Percentiles rank a stretch among this genome's conserved stretches.
Evolutionary conservation across 2,797 vertebrate genomes (phyloP).

Genomic region (Simalia tracyae): DNA sequence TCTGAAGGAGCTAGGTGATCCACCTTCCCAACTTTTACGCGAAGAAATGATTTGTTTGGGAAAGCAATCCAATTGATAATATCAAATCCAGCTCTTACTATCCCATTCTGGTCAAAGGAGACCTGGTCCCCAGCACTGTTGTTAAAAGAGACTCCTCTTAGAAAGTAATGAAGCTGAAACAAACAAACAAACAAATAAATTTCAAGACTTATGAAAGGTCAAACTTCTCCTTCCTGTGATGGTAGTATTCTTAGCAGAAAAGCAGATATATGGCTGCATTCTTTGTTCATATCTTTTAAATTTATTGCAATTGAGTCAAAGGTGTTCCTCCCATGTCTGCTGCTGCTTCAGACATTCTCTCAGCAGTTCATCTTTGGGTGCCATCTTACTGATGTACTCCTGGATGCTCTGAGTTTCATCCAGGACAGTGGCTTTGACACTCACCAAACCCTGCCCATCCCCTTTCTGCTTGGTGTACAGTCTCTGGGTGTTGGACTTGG

Average conservation of each 20-base stretch:
- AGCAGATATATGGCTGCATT: neutral
- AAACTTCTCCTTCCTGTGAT: neutral
- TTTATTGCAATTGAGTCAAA: neutral
- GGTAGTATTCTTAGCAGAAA: neutral
- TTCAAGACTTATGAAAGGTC: neutral
- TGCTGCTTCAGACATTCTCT: no score
- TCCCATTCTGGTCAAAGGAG: neutral
- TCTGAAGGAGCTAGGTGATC: neutral
- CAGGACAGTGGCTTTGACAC: no score
- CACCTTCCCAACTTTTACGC: neutral
- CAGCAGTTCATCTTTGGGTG: no score
- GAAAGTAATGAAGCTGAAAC: neutral
- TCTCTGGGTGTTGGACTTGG: no score
- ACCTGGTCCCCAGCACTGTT: neutral
- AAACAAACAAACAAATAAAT: neutral
- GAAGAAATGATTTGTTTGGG: neutral
- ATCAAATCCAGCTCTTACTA: neutral
- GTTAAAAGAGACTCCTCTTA: slow-evolving; percentile 9
- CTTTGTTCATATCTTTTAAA: neutral
- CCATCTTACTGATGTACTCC: no score
- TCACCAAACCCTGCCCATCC: no score
- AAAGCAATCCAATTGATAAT: neutral
- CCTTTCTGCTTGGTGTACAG: no score
- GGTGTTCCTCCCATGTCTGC: no score
- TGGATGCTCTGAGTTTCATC: no score